Evolutionary conservation across 1,140 invertebrate species (phyloP).

Genomic region (Heterodera carotae): DNA sequence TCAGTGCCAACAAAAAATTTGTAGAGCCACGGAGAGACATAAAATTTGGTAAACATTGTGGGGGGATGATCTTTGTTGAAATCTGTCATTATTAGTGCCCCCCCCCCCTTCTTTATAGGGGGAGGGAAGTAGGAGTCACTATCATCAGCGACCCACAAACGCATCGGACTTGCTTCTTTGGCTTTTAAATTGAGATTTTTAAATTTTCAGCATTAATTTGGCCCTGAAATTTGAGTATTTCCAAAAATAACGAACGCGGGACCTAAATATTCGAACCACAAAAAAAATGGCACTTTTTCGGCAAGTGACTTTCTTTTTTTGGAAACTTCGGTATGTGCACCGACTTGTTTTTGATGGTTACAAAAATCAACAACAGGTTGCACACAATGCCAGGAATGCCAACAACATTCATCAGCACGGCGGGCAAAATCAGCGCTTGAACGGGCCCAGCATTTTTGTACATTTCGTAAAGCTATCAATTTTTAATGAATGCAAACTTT

Average conservation of each 20-base stretch:
- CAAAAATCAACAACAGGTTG: constrained; percentile 26
- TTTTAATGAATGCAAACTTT: too few species aligned
- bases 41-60: background rate
- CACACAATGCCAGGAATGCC: constrained; percentile 5
- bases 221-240: too few species aligned
- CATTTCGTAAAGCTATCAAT: background rate
- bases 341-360: constrained; percentile 11
- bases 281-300: background rate
- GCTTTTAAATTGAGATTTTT: too few species aligned
- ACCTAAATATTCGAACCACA: background rate
- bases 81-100: too few species aligned
- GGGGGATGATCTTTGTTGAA: background rate
- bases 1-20: constrained; percentile 26
- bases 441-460: constrained; percentile 13
- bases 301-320: background rate
- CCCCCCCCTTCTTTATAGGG: too few species aligned
- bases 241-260: too few species aligned
- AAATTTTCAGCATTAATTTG: too few species aligned
- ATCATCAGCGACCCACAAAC: too few species aligned
- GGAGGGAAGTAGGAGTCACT: too few species aligned
- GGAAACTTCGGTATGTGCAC: too few species aligned
- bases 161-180: too few species aligned
- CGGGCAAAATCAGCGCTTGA: constrained; percentile 5
- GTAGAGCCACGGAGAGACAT: constrained; percentile 13
- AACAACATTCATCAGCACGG: constrained; percentile 1